Base-by-base conservation (phyloP, 2,888 invertebrate genomes). In the Aradus depressus region DNA sequence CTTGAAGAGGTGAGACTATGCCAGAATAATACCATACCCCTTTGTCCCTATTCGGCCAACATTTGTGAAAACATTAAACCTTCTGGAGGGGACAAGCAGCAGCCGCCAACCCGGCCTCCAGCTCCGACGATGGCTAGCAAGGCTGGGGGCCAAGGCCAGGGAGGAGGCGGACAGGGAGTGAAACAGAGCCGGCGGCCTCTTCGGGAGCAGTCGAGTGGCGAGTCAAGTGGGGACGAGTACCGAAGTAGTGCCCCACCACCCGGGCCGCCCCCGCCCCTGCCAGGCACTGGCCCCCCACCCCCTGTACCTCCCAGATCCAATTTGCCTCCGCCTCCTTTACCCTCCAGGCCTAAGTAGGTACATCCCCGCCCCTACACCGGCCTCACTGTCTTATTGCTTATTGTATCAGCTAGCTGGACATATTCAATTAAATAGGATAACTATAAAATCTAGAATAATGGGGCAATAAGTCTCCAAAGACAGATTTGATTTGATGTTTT, bases 1-100 rank as follows among this genome's bases (percentile, higher is more conserved):
- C 79, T 84, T 62, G 79, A 82, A 48, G 92, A 93, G 71, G 80
- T 93, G 60, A 79, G 77, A 51, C 70, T 92, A 41, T 90, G 89
- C 67, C 79, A 85, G 21, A 84, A 84, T 61, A 91, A 89, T 62
- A 88, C 91, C 6, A 75, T 87, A 50, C 81, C 91, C 0, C 71
- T 93, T 37, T 82, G 74, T 60, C 75, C 65, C 26, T 60, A 64
- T 8, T 59, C 54, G 10, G 60, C 60, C 19, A 49, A 55, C 25
- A 26, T 51, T 4, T 38, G 14, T 18, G 52, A 45, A 39, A 25
- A 21, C 5, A 28, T 19, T 16, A 16, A 16, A 4, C 26, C 47
- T 3, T 18, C 42, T n/a, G 35, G 32, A 19, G 16, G 39, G 6
- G 14, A 10, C 14, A 35, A 38, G 18, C 34, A 41, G 14, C 42